Conservation (phyloP, 1,140 invertebrate genomes). For the Eurosta solidaginis region DNA sequence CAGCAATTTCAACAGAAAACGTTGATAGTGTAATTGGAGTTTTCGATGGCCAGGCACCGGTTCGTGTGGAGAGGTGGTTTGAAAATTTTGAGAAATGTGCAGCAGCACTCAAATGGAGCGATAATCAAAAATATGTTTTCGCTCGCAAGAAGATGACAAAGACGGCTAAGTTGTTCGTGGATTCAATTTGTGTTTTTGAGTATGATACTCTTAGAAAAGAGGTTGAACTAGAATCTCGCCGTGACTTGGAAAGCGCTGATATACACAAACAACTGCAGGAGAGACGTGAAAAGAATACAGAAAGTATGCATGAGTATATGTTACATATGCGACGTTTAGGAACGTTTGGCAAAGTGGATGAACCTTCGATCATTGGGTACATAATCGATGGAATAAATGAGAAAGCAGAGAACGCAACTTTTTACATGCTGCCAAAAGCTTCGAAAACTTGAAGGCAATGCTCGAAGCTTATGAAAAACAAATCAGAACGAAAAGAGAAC, state of each 20-base stretch:
- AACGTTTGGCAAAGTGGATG: background rate
- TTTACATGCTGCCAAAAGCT: background rate
- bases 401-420: background rate
- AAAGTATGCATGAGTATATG: constrained; percentile 18
- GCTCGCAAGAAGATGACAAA: constrained; percentile 19
- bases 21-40: background rate
- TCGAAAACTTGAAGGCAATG: background rate
- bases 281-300: background rate
- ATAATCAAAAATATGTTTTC: background rate
- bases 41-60: background rate
- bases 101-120: background rate
- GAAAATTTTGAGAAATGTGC: background rate
- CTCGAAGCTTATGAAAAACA: background rate
- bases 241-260: background rate
- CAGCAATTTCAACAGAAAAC: background rate
- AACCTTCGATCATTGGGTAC: background rate
- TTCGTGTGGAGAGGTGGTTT: background rate
- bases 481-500: too few species aligned
- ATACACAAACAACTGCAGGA: background rate
- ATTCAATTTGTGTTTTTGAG: background rate
- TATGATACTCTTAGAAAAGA: background rate
- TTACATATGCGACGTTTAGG: background rate
- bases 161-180: background rate
- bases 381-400: background rate
- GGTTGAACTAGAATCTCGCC: background rate